Evolutionary conservation across 2,888 invertebrate species (phyloP), one percentile per base, ranked within the genome.

Genomic region (Gasteruption jaculator): DNA sequence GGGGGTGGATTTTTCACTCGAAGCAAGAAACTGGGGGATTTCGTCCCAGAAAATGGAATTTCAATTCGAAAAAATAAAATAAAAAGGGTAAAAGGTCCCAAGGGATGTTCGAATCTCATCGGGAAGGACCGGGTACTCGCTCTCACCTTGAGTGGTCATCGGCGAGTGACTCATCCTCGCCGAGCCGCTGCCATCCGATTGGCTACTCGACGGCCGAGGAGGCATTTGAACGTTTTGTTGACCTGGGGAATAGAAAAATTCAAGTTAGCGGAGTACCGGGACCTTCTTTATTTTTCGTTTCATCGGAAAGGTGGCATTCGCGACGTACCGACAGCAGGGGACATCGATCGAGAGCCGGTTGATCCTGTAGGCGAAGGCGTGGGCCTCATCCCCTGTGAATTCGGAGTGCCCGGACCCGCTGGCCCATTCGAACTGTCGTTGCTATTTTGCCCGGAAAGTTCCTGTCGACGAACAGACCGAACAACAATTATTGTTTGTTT

Each of bases 191-290:
- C 76, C 73, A 64, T 77, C 77, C 46, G 76, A 76, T 64, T 77
- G 70, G 60, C 69, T 68, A 73, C 92, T 92, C 65, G 92, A 88
- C 73, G 93, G 93, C 71, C 93, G 85, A 71, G 91, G 90, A 72
- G 93, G 92, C 86, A 93, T 92, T 76, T 91, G 87, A 83, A 91
- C 86, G 85, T 86, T 91, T 83, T 89, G 89, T 73, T 85, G 87
- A 71, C 86, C 87, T 87, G 73, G 3, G 48, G 10, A 32, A 37
- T 32, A 19, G 4, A 5, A 22, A 34, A 29, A 30, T 20, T 26
- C 14, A 26, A 16, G 14, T 4, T 27, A 20, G 22, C 2, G 18
- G 14, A n/a, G n/a, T n/a, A n/a, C n/a, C n/a, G n/a, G n/a, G n/a
- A n/a, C n/a, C n/a, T n/a, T n/a, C n/a, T n/a, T n/a, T n/a, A n/a